Evolutionary conservation across 1,140 invertebrate species (phyloP), one percentile per base, ranked within the genome.

Genomic region (Drosophila nigrodunni): DNA sequence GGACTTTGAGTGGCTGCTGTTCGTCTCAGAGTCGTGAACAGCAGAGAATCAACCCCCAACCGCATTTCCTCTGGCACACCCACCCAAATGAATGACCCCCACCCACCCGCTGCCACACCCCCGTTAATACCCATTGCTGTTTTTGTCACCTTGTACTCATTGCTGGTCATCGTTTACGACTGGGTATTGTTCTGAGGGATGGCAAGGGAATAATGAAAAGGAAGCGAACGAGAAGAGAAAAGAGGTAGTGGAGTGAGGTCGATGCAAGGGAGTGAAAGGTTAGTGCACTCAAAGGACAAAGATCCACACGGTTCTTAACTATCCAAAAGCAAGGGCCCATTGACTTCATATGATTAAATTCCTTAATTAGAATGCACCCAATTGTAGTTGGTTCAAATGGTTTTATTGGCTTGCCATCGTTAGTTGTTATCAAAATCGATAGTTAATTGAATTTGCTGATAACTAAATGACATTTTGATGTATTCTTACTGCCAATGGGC

Each of bases 381-480:
- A 37, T 18, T 11, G 15, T 35, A 65, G 39, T 34, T 9, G 18
- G 57, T 21, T 21, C 18, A 64, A 47, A 39, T 41, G 15, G 18
- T 52, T 54, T 62, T 25, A 35, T 37, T 13, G 64, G 15, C 25
- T 1, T 11, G 4, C 58, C 10, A 7, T 59, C 13, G 15, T 35
- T 57, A 70, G 10, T 70, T 86, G 59, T 87, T 82, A 85, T 85
- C 81, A 83, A 77, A 85, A 87, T 86, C 67, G 62, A 82, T 82
- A 69, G 60, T 62, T 87, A 86, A 86, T 87, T 87, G 82, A 74
- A 86, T 87, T 87, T 60, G 44, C 67, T 49, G 49, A 57, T 69
- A 74, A 47, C 72, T 62, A 58, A 70, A 74, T 70, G 66, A 55
- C 30, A 70, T 74, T 69, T 62, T 74, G 49, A 74, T 74, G 65